Base-by-base conservation (phyloP, 2,888 invertebrate genomes). In the Cantharis flavilabris region DNA sequence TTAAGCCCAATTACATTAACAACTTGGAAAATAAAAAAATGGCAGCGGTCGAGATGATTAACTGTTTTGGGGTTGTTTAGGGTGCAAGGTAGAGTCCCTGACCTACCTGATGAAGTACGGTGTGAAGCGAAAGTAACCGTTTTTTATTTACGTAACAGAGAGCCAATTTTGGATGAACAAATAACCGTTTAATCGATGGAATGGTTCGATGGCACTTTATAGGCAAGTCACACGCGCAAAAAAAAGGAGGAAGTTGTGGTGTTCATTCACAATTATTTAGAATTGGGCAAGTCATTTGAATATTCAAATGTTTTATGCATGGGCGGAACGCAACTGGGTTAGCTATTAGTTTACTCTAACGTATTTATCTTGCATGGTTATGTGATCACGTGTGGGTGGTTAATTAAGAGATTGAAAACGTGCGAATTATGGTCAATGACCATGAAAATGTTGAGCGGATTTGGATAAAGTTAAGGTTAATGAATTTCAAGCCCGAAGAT, bases 271-370 rank as follows among this genome's bases (percentile, higher is more conserved):
- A 64, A 64, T 20, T 65, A 65, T 20, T 23, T 65, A 23, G 65
- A 69, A 70, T 74, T 70, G 70, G 62, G 70, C 70, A 74, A 74
- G 70, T 62, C 64, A 70, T 74, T 74, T 70, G 64, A 70, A 74
- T 74, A 74, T 74, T 74, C 70, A 74, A 74, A 74, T 74, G 62
- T 70, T 16, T 70, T 70, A 70, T 64, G 70, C 74, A 26, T 69
- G 73, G 69, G 62, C 69, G 73, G 62, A 73, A 69, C 70, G 20
- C 74, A 74, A 70, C 63, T 74, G 74, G 74, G 65, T 65, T 62
- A 33, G 64, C 70, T 20, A 74, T 74, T 74, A 14, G 70, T 49
- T 69, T 74, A 64, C 70, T 62, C 69, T 30, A 70, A 70, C 64
- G 20, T 62, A 70, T 70, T 62, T 73, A 73, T 70, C 65, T 70